phyloP scores from a whole-genome alignment of 2,113 vertebrate genomes.

The Poeciliopsis occidentalis region DNA sequence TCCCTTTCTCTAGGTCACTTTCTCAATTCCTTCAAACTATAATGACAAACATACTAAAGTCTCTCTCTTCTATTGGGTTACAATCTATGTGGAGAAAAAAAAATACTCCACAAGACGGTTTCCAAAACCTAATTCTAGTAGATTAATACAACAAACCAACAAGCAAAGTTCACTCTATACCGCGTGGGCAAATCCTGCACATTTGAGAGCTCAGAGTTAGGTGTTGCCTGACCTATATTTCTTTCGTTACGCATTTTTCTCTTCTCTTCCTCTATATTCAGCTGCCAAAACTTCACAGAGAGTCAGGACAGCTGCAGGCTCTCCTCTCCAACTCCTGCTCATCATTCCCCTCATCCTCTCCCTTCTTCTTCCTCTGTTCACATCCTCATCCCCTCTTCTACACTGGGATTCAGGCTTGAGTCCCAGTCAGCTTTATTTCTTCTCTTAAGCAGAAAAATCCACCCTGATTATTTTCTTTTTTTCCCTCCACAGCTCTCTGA shows the following conservation, averaged over 20 bases:
- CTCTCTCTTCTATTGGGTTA: not conserved
- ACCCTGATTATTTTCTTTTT: slow-evolving; percentile 45
- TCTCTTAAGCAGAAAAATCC: slow-evolving; percentile 27
- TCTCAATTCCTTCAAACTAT: not conserved
- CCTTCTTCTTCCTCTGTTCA: slow-evolving; percentile 54
- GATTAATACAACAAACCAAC: slow-evolving; percentile 19
- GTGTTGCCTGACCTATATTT: slow-evolving; percentile 64
- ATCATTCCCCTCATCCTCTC: slow-evolving; percentile 49
- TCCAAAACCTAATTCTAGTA: slow-evolving; percentile 40
- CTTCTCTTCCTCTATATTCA: slow-evolving; percentile 47
- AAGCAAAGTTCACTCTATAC: slow-evolving; percentile 44
- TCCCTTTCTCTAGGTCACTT: not conserved
- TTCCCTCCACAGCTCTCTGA: slow-evolving; percentile 37
- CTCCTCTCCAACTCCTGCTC: slow-evolving; percentile 47
- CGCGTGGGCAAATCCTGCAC: slow-evolving; percentile 45
- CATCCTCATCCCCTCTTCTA: slow-evolving; percentile 54
- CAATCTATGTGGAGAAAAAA: not conserved
- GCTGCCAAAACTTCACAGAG: slow-evolving; percentile 69
- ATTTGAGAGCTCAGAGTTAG: slow-evolving; percentile 46
- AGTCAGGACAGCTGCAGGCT: slow-evolving; percentile 73
- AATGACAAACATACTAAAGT: not conserved
- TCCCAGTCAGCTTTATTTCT: slow-evolving; percentile 57
- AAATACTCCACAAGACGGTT: slow-evolving; percentile 9
- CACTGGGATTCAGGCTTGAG: slow-evolving; percentile 51
- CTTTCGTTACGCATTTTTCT: slow-evolving; percentile 44